phyloP scores from a whole-genome alignment of 2,113 vertebrate species.

The Gorsachius goisagi region DNA sequence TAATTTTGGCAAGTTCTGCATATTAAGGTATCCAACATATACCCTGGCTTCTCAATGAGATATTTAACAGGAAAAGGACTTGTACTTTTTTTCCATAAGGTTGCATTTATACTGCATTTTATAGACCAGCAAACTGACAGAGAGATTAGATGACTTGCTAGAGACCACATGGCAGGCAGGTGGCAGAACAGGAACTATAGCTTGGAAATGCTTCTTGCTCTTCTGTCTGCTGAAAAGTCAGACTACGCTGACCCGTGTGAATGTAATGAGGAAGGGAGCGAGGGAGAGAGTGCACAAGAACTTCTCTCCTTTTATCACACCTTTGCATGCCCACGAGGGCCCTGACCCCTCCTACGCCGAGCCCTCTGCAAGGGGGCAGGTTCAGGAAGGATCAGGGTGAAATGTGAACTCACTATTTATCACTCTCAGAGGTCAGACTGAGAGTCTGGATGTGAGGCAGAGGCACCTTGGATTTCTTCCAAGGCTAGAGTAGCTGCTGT shows the following conservation, averaged over 20 bases:
- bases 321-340: slow-evolving; percentile 33
- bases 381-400: slow-evolving; percentile 52
- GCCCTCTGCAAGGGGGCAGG: slow-evolving; percentile 55
- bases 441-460: slow-evolving; percentile 47
- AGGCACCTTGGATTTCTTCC: slow-evolving; percentile 55
- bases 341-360: slow-evolving; percentile 7
- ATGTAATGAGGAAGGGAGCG: slow-evolving; percentile 40
- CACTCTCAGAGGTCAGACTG: slow-evolving; percentile 42
- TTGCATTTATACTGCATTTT: neutral
- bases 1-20: neutral
- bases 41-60: neutral
- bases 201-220: slow-evolving; percentile 30
- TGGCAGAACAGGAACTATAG: neutral
- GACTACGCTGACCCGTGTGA: neutral
- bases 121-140: neutral
- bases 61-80: neutral
- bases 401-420: slow-evolving; percentile 59
- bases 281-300: slow-evolving; percentile 37
- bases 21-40: neutral
- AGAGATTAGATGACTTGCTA: neutral
- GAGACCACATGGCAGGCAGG: slow-evolving; percentile 32
- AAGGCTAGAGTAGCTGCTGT: slow-evolving; percentile 38
- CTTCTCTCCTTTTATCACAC: slow-evolving; percentile 64
- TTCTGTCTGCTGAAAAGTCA: slow-evolving; percentile 47
- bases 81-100: neutral